A percentile compares a stretch with the other conserved stretches of the same genome.
These are phyloP conservation scores for Catocala fraxini DNA, from an alignment of 2,888 invertebrate species.

Conservation along the genomic window DNA sequence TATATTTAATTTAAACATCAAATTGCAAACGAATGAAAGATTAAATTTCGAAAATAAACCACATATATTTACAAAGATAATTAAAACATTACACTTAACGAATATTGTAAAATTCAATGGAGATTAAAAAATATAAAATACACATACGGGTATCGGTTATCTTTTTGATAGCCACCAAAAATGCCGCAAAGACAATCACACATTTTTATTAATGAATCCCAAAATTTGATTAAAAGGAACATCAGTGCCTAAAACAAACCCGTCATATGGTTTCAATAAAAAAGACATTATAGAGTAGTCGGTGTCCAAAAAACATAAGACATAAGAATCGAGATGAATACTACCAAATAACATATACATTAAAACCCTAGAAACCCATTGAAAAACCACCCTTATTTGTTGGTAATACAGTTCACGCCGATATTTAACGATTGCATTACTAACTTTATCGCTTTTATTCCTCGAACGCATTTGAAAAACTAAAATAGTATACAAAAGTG, in stretches of 20 bases:
- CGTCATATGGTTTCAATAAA: constrained; percentile 68
- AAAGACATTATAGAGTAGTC: constrained; percentile 78
- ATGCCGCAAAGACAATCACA: constrained; percentile 24
- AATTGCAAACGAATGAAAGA: no score
- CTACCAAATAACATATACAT: constrained; percentile 31
- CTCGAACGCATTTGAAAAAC: constrained; percentile 23
- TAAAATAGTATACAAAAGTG: constrained; percentile 5
- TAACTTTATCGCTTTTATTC: constrained; percentile 10
- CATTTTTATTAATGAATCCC: constrained; percentile 46
- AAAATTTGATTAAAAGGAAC: constrained; percentile 51
- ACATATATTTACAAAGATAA: no score
- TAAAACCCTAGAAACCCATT: constrained; percentile 8
- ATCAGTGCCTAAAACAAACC: constrained; percentile 52
- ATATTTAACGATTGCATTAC: background rate
- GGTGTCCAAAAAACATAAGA: constrained; percentile 65
- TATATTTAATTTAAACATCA: no score
- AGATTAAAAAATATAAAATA: background rate
- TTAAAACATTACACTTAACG: no score
- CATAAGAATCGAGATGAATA: constrained; percentile 59
- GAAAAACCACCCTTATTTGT: constrained; percentile 46
- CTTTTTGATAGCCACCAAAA: constrained; percentile 8
- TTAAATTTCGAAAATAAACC: no score
- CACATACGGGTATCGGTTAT: background rate
- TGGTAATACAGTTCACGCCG: constrained; percentile 14
- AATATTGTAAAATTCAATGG: no score